Base-by-base conservation (phyloP, 1,140 invertebrate genomes). In the Piezodorus guildinii region DNA sequence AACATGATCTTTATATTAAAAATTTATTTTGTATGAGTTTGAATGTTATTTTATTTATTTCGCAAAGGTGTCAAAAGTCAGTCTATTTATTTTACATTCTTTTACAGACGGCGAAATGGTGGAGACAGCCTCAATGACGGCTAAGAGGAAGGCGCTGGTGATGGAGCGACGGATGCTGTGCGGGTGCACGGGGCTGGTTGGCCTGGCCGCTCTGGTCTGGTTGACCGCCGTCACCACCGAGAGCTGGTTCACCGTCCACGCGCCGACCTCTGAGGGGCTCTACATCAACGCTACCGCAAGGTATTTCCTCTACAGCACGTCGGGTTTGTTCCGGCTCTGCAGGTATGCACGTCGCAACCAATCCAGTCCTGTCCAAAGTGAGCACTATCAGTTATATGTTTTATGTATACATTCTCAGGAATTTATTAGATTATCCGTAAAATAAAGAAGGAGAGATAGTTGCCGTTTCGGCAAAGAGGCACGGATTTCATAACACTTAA, bases 321-420 rank as follows among this genome's bases (percentile, higher is more conserved):
- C 81, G 10, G 86, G 86, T 0, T 74, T 89, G 1, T 88, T 86
- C 84, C 78, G 80, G 54, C 81, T 82, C 46, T 89, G 86, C 69
- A 71, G 68, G 63, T 66, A 49, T 19, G 65, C 62, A 16, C 27
- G 52, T 3, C 17, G 23, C 14, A 56, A 56, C 52, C 23, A 23
- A 2, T 56, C 52, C 14, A 23, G 23, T 25, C 17, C 52, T 16
- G 21, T 56, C 23, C 19, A 23, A 19, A 56, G 52, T 56, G 23
- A 56, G 52, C 14, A 56, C 21, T 15, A 3, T 6, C 16, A 19
- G 17, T 17, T n/a, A 10, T 39, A 4, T 39, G 8, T 30, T 30
- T 30, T 30, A n/a, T n/a, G n/a, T n/a, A n/a, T n/a, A n/a, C n/a
- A n/a, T n/a, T n/a, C n/a, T n/a, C n/a, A n/a, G n/a, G n/a, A n/a